Base-by-base conservation (phyloP, 2,888 invertebrate species). In the Drosophila acutilabella region DNA sequence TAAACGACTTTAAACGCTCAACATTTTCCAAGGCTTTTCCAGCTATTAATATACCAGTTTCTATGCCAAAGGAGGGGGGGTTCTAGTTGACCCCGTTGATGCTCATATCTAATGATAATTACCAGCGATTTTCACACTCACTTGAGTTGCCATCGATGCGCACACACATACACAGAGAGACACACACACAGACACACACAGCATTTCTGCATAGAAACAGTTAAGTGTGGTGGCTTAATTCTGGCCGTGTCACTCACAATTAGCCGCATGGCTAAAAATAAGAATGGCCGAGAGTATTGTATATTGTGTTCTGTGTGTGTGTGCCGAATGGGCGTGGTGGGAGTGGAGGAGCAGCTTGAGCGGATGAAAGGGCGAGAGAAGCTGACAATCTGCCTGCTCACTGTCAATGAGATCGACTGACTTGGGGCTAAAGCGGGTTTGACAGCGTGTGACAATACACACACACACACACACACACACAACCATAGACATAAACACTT, bases 251-350 rank as follows among this genome's bases (percentile, higher is more conserved):
- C 86, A 85, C 73, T 88, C 80, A 88, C 86, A 88, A 86, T 86
- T 88, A 84, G 81, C 87, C 69, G 76, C 78, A 53, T 69, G 75
- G 78, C 80, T 84, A 80, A 84, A 87, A 87, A 85, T 85, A 85
- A 56, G 72, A 75, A 77, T 72, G 41, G 64, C 73, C 64, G 57
- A 70, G 52, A 62, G 66, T 44, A 47, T 38, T 51, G 51, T 51
- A 50, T 44, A 11, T 14, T 51, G 18, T 23, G 23, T 38, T 38
- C 23, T n/a, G 8, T 26, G 38, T n/a, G 41, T 36, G 30, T 8
- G 30, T 13, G 48, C 14, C 8, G 33, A n/a, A 1, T 44, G 13
- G n/a, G 8, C 16, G 40, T 2, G 8, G 10, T 0, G 30, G 4
- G 6, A 4, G 40, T 11, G 1, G 13, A 20, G 41, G 11, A 10